Evolutionary conservation across 64 coral and sea anemone genomes (phyloP).

Genomic region (Orbicella faveolata): DNA sequence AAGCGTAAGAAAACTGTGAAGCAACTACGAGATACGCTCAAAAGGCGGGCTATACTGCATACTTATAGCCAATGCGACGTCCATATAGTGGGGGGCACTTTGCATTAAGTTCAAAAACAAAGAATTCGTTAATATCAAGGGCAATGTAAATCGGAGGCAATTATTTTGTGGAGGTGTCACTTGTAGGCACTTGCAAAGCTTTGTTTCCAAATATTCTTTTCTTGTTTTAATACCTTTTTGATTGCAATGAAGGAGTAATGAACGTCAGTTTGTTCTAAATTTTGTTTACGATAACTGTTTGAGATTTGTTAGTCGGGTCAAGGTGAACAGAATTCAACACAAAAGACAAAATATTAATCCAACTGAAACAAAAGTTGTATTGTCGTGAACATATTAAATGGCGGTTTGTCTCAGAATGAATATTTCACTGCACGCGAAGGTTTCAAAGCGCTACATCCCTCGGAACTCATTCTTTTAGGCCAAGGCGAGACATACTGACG

Average conservation of each 20-base stretch:
- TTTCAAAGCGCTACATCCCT: no score
- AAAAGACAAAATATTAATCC: not conserved
- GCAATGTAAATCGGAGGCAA: no score
- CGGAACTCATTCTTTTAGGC: no score
- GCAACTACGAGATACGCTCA: no score
- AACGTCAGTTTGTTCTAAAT: not conserved
- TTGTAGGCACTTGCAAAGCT: not conserved
- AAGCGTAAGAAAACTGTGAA: no score
- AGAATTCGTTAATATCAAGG: no score
- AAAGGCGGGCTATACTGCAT: no score
- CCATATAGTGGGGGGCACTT: no score
- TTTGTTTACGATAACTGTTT: constrained; percentile 18
- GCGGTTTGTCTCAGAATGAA: not conserved
- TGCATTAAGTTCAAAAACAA: no score
- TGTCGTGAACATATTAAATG: not conserved
- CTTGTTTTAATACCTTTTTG: not conserved
- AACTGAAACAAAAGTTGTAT: not conserved
- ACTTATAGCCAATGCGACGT: no score
- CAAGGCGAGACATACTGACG: not conserved
- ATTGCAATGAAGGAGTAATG: not conserved
- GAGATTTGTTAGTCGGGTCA: constrained; percentile 1
- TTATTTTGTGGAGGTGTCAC: not conserved
- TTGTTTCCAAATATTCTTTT: not conserved
- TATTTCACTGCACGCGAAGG: not conserved
- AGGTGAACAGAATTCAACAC: not conserved